Conservation (phyloP, 35 echinoderm and acorn worm species). For the Eucidaris tribuloides region DNA sequence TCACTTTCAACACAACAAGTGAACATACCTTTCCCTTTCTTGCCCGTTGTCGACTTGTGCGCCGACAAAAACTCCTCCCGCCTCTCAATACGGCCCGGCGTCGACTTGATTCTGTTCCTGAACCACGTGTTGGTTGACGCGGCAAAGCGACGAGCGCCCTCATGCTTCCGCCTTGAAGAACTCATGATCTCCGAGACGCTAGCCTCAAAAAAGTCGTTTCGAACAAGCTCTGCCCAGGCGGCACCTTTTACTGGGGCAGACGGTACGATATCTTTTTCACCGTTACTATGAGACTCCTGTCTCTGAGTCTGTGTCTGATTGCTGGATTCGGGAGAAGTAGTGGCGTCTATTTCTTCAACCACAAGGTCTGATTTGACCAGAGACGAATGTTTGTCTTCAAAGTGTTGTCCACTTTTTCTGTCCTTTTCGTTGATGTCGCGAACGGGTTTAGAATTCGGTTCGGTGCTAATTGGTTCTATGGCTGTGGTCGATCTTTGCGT, state of each 20-base stretch:
- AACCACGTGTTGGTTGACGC: background rate
- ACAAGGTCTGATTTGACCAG: too few relatives aligned
- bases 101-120: conserved; percentile 4
- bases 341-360: too few relatives aligned
- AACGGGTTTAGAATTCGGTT: too few relatives aligned
- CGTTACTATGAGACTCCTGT: too few relatives aligned
- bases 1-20: background rate
- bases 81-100: conserved; percentile 6
- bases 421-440: too few relatives aligned
- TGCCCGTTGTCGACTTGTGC: background rate
- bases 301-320: too few relatives aligned
- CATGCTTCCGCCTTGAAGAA: conserved; percentile 5
- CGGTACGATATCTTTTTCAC: too few relatives aligned
- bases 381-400: too few relatives aligned
- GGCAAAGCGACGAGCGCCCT: background rate
- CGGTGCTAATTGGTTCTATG: too few relatives aligned
- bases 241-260: background rate
- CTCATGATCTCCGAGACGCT: background rate
- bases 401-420: too few relatives aligned
- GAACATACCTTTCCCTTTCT: conserved; percentile 14
- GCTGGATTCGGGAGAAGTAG: too few relatives aligned
- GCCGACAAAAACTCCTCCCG: conserved; percentile 2
- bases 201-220: background rate
- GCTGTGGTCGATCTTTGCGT: too few relatives aligned
- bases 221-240: background rate